These are phyloP conservation scores for Protodeltote pygarga DNA, from an alignment of 2,888 invertebrate species.

Conservation along the genomic window DNA sequence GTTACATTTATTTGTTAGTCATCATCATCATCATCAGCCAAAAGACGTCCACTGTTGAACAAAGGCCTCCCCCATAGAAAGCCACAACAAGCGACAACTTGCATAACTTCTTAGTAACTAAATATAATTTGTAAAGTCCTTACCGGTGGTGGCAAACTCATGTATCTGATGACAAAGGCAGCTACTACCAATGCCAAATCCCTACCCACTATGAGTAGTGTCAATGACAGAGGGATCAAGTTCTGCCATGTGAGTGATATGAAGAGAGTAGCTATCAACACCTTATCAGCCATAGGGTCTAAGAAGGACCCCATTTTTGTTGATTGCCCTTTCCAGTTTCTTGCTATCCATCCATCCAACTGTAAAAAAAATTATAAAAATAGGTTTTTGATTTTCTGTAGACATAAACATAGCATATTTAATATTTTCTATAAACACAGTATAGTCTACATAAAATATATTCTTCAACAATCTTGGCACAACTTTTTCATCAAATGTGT, in stretches of 20 bases:
- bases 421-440: background rate
- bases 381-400: background rate
- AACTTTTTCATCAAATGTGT: too few species aligned
- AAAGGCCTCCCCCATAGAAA: too few species aligned
- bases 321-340: slow-evolving; percentile 96
- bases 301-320: slow-evolving; percentile 97
- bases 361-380: slow-evolving; percentile 66
- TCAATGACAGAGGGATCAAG: slow-evolving; percentile 93
- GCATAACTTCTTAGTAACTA: background rate
- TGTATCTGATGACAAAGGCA: slow-evolving; percentile 96
- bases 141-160: slow-evolving; percentile 95
- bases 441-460: too few species aligned
- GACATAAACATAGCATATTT: too few species aligned
- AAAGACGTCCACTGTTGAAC: too few species aligned
- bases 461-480: too few species aligned
- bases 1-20: too few species aligned
- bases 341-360: slow-evolving; percentile 98
- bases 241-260: slow-evolving; percentile 94
- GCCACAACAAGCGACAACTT: too few species aligned
- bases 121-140: slow-evolving; percentile 63
- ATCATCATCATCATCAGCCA: too few species aligned
- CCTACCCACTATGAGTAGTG: slow-evolving; percentile 93
- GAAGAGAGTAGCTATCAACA: slow-evolving; percentile 95
- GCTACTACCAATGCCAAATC: slow-evolving; percentile 94
- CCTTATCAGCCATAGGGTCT: slow-evolving; percentile 98